phyloP scores from a whole-genome alignment of 2,888 invertebrate species.

The Adineta ricciae region DNA sequence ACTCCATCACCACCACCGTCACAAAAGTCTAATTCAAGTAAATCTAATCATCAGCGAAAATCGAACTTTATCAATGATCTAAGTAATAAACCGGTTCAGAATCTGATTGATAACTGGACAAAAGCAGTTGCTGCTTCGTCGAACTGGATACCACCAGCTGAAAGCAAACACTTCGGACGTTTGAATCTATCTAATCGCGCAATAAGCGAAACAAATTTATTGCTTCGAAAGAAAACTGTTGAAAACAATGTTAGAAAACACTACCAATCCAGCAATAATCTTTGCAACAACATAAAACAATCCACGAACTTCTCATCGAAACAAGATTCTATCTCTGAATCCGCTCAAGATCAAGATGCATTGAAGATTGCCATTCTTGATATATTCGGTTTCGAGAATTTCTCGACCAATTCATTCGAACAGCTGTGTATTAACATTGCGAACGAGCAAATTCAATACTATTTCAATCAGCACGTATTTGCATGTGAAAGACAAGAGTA shows the following conservation, averaged over 20 bases:
- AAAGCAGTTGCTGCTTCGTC: background rate
- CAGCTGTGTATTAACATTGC: constrained; percentile 70
- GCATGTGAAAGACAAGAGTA: constrained; percentile 82
- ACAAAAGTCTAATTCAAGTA: background rate
- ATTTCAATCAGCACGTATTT: constrained; percentile 80
- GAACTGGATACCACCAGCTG: background rate
- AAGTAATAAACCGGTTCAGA: background rate
- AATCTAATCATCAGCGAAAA: background rate
- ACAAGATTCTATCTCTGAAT: background rate
- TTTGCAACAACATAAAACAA: background rate
- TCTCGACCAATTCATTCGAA: constrained; percentile 68
- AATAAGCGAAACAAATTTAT: constrained; percentile 10
- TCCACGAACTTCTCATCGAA: background rate
- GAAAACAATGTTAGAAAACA: constrained; percentile 14
- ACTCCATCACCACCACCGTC: background rate
- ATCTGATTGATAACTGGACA: constrained; percentile 11
- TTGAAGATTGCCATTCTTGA: constrained; percentile 71
- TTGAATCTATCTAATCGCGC: background rate
- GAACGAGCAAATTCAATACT: constrained; percentile 84
- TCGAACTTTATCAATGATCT: background rate
- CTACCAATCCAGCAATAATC: constrained; percentile 22
- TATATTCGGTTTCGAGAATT: constrained; percentile 84
- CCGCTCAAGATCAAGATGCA: background rate
- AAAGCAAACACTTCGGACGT: background rate
- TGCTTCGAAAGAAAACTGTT: background rate